Percentiles rank a stretch among this genome's conserved stretches.
phyloP scores from a whole-genome alignment of 2,113 vertebrate species.

The Neodon shergylaensis region DNA sequence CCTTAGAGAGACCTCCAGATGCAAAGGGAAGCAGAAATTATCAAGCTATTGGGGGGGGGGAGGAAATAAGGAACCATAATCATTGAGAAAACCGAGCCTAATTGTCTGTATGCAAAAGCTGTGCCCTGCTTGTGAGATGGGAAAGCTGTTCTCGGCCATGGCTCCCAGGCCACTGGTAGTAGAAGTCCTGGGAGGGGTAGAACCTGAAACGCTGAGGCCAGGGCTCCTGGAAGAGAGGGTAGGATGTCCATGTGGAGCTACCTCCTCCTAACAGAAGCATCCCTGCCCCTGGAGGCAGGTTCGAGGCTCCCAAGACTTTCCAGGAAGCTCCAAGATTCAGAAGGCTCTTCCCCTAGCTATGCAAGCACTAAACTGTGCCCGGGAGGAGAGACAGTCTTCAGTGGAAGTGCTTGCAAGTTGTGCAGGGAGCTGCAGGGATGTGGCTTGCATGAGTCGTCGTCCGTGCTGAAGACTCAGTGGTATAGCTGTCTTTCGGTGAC shows the following conservation, averaged over 20 bases:
- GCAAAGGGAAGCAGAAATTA: not conserved
- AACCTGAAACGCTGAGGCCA: not conserved
- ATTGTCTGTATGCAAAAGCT: not conserved
- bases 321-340: not conserved
- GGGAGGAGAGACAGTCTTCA: not conserved
- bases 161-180: not conserved
- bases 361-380: not conserved
- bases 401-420: not conserved
- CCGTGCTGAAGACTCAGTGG: not conserved
- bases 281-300: not conserved
- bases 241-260: not conserved
- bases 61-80: not conserved
- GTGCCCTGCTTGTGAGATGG: not conserved
- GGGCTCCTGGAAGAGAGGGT: not conserved
- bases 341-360: not conserved
- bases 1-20: not conserved
- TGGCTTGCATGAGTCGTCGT: not conserved
- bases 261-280: not conserved
- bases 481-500: not conserved
- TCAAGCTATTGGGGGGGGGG: not conserved
- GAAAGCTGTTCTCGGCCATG: not conserved
- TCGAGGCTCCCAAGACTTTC: not conserved
- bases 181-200: not conserved
- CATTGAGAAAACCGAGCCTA: not conserved
- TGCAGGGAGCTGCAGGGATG: not conserved